These are phyloP conservation scores for Drosophila insularis DNA, from an alignment of 1,140 invertebrate species.

Conservation along the genomic window DNA sequence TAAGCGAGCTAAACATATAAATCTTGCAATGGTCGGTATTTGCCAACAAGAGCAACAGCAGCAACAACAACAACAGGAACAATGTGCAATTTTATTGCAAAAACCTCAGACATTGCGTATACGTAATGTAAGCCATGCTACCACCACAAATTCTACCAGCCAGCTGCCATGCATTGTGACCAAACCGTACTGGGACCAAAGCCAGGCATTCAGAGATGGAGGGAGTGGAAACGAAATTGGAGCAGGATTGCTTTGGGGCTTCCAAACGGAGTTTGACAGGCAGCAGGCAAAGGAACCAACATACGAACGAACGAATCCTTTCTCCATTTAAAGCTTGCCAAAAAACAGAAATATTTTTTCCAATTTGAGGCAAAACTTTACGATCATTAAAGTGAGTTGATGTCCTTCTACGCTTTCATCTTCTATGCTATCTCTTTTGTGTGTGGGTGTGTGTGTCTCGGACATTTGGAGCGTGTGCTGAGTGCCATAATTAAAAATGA, in stretches of 20 bases:
- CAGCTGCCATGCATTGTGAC: conserved; percentile 62
- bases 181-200: not conserved
- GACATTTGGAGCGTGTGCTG: conserved; percentile 68
- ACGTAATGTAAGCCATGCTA: conserved; percentile 68
- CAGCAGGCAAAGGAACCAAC: not conserved
- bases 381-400: not conserved
- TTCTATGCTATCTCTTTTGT: not conserved
- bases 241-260: conserved; percentile 39
- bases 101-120: conserved; percentile 77
- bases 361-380: not conserved
- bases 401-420: not conserved
- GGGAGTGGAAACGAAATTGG: not conserved
- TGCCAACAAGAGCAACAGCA: conserved; percentile 43
- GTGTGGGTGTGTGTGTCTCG: conserved; percentile 37
- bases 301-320: not conserved
- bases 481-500: conserved; percentile 71
- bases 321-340: not conserved
- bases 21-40: conserved; percentile 76
- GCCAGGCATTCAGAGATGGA: not conserved
- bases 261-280: conserved; percentile 42
- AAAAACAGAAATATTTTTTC: not conserved
- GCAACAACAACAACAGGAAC: conserved; percentile 52
- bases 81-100: conserved; percentile 77
- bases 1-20: conserved; percentile 77
- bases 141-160: conserved; percentile 65